These are phyloP conservation scores for Aphelocoma coerulescens DNA, from an alignment of 2,113 vertebrate genomes.

Conservation along the genomic window DNA sequence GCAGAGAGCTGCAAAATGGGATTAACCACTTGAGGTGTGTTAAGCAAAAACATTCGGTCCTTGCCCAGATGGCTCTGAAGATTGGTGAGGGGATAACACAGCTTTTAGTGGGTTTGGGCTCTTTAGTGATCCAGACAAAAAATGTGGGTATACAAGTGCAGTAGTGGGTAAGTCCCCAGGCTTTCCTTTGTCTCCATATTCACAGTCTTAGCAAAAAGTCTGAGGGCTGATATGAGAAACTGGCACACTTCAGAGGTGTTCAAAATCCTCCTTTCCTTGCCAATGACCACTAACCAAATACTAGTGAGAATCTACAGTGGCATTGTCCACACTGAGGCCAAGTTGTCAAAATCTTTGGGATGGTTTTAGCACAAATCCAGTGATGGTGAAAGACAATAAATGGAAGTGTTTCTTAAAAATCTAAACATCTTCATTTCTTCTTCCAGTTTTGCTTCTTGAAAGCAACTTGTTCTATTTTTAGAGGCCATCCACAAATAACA, in stretches of 20 bases:
- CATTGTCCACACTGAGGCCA: not conserved
- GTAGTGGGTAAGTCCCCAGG: not conserved
- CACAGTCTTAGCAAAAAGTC: not conserved
- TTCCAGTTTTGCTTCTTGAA: not conserved
- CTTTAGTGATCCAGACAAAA: not conserved
- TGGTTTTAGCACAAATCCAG: not conserved
- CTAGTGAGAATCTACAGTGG: not conserved
- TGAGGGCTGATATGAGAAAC: not conserved
- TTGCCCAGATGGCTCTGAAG: not conserved
- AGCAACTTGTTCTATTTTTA: not conserved
- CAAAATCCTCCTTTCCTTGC: not conserved
- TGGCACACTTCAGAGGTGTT: rapidly evolving
- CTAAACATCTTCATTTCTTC: not conserved
- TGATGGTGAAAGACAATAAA: not conserved
- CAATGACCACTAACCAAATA: not conserved
- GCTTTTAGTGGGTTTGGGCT: not conserved
- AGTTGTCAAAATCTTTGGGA: not conserved
- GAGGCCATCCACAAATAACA: not conserved
- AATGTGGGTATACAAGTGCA: not conserved
- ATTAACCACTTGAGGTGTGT: not conserved
- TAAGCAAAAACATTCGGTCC: not conserved
- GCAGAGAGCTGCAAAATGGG: not conserved
- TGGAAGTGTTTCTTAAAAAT: not conserved
- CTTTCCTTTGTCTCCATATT: not conserved
- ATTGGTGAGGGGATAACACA: not conserved